Percentiles rank a stretch among this genome's conserved stretches.
Evolutionary conservation across 2,797 vertebrate species (phyloP).

Genomic region (Enteromius radiatus): DNA sequence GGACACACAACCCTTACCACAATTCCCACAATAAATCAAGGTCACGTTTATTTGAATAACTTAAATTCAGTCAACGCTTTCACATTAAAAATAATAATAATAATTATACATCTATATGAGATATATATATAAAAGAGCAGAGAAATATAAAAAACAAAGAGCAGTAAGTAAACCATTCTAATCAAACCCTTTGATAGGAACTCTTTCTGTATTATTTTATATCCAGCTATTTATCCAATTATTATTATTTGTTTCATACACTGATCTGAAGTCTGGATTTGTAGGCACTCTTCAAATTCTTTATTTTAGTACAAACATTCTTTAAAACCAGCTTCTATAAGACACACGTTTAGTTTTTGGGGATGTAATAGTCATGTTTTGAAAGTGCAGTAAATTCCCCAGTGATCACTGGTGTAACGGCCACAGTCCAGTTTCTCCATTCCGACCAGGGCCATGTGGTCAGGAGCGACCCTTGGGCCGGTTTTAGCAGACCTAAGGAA

Average conservation of each 20-base stretch:
- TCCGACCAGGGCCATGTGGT: constrained; percentile 88
- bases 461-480: constrained; percentile 76
- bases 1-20: neutral
- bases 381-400: constrained; percentile 92
- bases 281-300: neutral
- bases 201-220: neutral
- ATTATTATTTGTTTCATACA: neutral
- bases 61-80: neutral
- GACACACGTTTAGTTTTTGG: neutral
- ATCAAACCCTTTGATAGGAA: neutral
- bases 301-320: neutral
- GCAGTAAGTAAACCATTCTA: neutral
- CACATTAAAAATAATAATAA: no score
- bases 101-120: no score
- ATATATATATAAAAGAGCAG: neutral
- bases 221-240: neutral
- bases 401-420: constrained; percentile 92
- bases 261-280: neutral
- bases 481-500: constrained; percentile 78
- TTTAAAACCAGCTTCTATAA: neutral
- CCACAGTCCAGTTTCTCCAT: constrained; percentile 93
- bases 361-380: constrained; percentile 35
- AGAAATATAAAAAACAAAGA: no score
- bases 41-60: constrained; percentile 7
- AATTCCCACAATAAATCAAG: neutral